Conservation (phyloP, 2,113 vertebrate species). For the Onychorhynchus coronatus region DNA sequence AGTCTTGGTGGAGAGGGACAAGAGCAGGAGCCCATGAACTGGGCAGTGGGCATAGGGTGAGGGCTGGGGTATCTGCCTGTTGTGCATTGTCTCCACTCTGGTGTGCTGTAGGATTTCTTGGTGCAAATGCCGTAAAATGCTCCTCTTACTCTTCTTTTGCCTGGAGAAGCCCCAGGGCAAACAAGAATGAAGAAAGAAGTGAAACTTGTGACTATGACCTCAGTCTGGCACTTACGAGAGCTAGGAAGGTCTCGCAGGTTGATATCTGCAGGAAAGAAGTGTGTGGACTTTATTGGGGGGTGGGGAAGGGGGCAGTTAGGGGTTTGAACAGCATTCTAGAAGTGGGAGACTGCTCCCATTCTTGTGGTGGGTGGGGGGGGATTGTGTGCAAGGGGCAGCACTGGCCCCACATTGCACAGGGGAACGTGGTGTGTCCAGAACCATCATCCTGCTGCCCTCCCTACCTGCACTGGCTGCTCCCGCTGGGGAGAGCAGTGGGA, state of each 20-base stretch:
- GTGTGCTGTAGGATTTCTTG: not conserved
- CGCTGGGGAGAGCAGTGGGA: not conserved
- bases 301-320: fast-evolving
- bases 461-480: not conserved
- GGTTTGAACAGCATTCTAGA: not conserved
- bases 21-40: not conserved
- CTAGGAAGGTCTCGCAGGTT: not conserved
- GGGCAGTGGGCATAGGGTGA: not conserved
- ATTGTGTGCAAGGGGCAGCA: fast-evolving
- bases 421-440: not conserved
- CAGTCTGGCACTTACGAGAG: not conserved
- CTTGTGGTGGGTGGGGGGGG: fast-evolving
- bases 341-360: not conserved
- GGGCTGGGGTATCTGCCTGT: not conserved
- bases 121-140: not conserved
- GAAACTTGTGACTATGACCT: not conserved
- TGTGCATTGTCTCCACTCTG: not conserved
- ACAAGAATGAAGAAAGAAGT: not conserved
- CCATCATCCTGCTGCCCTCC: not conserved
- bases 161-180: not conserved
- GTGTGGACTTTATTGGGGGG: not conserved
- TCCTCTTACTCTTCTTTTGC: not conserved
- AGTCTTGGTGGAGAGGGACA: not conserved
- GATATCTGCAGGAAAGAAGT: not conserved
- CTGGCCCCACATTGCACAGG: fast-evolving